Base-by-base conservation (phyloP, 2,113 vertebrate genomes). In the Synchiropus splendidus region DNA sequence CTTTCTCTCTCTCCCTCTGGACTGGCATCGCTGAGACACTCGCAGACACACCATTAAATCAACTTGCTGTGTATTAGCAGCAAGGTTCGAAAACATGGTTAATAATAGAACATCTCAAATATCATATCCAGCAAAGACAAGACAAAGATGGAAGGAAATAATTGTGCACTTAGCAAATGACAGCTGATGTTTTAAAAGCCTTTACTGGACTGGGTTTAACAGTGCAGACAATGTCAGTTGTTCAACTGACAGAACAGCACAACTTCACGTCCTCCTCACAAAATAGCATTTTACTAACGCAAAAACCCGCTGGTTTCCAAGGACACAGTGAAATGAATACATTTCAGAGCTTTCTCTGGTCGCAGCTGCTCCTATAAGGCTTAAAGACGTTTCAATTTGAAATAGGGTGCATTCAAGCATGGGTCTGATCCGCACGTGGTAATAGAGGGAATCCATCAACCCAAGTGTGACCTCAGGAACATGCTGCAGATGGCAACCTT, bases 371-470 rank as follows among this genome's bases (percentile, higher is more conserved):
- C 36, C 36, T 54, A n/a, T 16, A 32, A 45, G 42, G 38, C 33
- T 50, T 55, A 54, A 61, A 49, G 59, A 54, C 42, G 58, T 64
- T 70, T 59, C 41, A 38, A 35, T 54, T 55, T 42, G 42, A 35
- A 30, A 67, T 50, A 51, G 30, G 14, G 45, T 51, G 44, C 62
- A 55, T 27, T 45, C 53, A 67, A 31, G 39, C 54, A 70, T 55
- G 36, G 47, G n/a, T 36, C 39, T 64, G 56, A 58, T 54, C 42
- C 58, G 58, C 42, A 45, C 39, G 53, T 45, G 61, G 50, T 64
- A 64, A 64, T 48, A 45, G 60, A 47, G 40, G 15, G 53, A 51
- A 72, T 60, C 45, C 46, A 55, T 71, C 63, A 65, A 42, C 61
- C n/a, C 39, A 60, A 52, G 57, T 58, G 39, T 57, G 40, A 61